phyloP scores from a whole-genome alignment of 2,888 invertebrate genomes.

The Erynnis tages region DNA sequence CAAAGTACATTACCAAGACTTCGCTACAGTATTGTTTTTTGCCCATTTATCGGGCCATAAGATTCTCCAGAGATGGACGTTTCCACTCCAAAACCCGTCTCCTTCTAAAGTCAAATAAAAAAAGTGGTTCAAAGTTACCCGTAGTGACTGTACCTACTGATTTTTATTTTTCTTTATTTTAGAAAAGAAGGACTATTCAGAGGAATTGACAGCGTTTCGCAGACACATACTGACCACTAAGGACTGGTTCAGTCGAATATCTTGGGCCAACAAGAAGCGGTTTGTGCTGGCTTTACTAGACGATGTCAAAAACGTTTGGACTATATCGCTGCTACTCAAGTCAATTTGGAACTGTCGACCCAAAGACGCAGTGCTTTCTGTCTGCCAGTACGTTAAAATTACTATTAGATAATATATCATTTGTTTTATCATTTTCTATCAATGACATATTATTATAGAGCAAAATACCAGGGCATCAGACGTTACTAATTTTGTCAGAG shows the following conservation, averaged over 20 bases:
- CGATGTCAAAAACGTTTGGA: constrained; percentile 57
- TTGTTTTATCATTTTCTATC: too few relatives aligned
- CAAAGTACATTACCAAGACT: too few relatives aligned
- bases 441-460: too few relatives aligned
- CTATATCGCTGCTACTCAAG: constrained; percentile 63
- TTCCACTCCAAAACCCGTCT: too few relatives aligned
- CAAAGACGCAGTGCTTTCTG: constrained; percentile 63
- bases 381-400: constrained; percentile 47
- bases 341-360: constrained; percentile 68
- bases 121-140: background rate
- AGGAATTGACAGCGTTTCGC: constrained; percentile 46
- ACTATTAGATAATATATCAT: background rate
- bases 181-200: constrained; percentile 40
- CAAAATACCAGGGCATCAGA: too few relatives aligned
- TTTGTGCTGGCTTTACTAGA: constrained; percentile 55
- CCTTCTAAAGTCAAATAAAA: too few relatives aligned
- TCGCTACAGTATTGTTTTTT: background rate
- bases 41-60: too few relatives aligned
- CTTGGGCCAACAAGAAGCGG: constrained; percentile 60
- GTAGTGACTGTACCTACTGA: too few relatives aligned
- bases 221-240: constrained; percentile 56
- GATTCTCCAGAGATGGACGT: too few relatives aligned
- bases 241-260: constrained; percentile 61
- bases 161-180: too few relatives aligned
- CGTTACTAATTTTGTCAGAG: too few relatives aligned